Conservation (phyloP, 2,797 vertebrate species). For the Phoebastria nigripes region DNA sequence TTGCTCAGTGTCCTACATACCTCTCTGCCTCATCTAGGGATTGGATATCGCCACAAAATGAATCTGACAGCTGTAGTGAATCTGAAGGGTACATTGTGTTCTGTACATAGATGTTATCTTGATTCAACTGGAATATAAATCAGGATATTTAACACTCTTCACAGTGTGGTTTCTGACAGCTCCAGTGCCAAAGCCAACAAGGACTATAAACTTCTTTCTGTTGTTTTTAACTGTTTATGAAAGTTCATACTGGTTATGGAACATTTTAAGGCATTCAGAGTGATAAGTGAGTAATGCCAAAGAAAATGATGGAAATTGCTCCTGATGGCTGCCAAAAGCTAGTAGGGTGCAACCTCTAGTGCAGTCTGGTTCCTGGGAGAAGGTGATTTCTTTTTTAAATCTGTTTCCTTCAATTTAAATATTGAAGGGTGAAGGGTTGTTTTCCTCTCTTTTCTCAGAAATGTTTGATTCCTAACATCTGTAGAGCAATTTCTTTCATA, state of each 20-base stretch:
- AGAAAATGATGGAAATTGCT: background rate
- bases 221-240: background rate
- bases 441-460: background rate
- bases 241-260: background rate
- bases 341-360: background rate
- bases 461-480: background rate
- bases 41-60: background rate
- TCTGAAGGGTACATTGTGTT: conserved; percentile 35
- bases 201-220: background rate
- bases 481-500: background rate
- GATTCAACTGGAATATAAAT: conserved; percentile 29
- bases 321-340: background rate
- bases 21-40: background rate
- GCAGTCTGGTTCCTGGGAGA: background rate
- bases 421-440: background rate
- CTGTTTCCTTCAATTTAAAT: background rate
- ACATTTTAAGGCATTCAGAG: background rate
- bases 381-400: background rate
- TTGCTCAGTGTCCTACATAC: background rate
- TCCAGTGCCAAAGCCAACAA: conserved; percentile 17
- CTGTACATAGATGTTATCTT: conserved; percentile 2
- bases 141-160: conserved; percentile 9
- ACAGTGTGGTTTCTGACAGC: background rate
- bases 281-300: background rate
- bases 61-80: conserved; percentile 27